Percentiles rank a stretch among this genome's conserved stretches.
These are phyloP conservation scores for Hydraecia micacea DNA, from an alignment of 2,888 invertebrate genomes.

Conservation along the genomic window DNA sequence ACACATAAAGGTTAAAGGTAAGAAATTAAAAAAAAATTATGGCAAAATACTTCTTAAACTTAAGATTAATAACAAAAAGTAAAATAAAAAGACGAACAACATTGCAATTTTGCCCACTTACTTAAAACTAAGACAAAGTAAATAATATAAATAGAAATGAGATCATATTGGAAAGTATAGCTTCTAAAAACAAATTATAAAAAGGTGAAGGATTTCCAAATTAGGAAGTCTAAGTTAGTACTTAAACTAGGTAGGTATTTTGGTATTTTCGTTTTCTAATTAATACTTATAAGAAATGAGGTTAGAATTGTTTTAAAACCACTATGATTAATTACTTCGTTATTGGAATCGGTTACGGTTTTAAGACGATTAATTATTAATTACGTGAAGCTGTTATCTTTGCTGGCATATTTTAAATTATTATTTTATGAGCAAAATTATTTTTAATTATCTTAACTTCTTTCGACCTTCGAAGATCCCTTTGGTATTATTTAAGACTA, in stretches of 20 bases:
- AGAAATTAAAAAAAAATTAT: too few species aligned
- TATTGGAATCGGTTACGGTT: neutral
- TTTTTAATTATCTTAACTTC: neutral
- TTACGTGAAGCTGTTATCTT: neutral
- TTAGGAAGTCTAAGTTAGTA: neutral
- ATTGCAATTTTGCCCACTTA: too few species aligned
- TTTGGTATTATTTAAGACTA: neutral
- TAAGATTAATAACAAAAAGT: too few species aligned
- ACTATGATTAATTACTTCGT: conserved; percentile 1
- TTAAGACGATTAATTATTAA: neutral
- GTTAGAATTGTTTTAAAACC: neutral
- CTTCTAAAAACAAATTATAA: too few species aligned
- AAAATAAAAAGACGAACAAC: too few species aligned
- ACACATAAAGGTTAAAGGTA: too few species aligned
- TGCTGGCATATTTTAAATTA: neutral
- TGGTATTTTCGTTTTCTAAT: neutral
- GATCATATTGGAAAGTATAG: too few species aligned
- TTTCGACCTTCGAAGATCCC: neutral
- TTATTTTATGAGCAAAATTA: neutral
- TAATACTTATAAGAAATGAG: neutral
- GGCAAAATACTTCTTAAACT: too few species aligned
- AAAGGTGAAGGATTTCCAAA: too few species aligned
- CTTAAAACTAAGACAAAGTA: too few species aligned
- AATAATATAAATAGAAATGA: too few species aligned
- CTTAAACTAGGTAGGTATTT: neutral